Evolutionary conservation across 1,140 invertebrate species (phyloP), one percentile per base, ranked within the genome.

Genomic region (Leptonema lineaticorne): DNA sequence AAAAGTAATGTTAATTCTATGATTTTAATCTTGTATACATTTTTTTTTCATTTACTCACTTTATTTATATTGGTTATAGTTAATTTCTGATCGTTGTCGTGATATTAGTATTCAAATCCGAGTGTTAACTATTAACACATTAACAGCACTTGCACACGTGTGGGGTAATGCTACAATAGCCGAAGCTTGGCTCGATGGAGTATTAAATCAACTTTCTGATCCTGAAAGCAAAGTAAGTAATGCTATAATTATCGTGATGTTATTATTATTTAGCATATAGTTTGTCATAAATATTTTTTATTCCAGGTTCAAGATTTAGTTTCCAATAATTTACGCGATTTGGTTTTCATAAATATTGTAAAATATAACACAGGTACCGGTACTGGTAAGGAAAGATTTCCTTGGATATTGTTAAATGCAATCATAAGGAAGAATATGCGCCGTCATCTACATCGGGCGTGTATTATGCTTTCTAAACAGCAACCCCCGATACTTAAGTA

Each of bases 221-320:
- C 80, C 80, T 1, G 81, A 82, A 66, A 57, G 26, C 28, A 73
- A 73, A 66, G 72, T 73, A 16, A 37, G 33, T n/a, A 16, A 7
- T 53, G 14, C 41, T 63, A 37, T 3, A 29, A 3, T 63, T 33
- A 18, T 16, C 5, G 30, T 33, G 11, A 6, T 6, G 30, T 11
- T 11, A 33, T 33, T 7, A n/a, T 33, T 4, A 30, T 8, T 24
- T 60, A 20, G n/a, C 4, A 30, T 30, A 11, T 16, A n/a, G 14
- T 30, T n/a, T 9, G 33, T 37, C 8, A 33, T 6, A 33, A 33
- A 11, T 11, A 5, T 33, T 33, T 33, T 33, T 45, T 27, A 24
- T 58, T 63, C 2, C 69, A 82, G 81, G 75, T 81, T 7, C 80
- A 82, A 77, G 79, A 81, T 16, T 76, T 77, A 69, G 79, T 82